Evolutionary conservation across 2,797 vertebrate species (phyloP).

Genomic region (Todus mexicanus): DNA sequence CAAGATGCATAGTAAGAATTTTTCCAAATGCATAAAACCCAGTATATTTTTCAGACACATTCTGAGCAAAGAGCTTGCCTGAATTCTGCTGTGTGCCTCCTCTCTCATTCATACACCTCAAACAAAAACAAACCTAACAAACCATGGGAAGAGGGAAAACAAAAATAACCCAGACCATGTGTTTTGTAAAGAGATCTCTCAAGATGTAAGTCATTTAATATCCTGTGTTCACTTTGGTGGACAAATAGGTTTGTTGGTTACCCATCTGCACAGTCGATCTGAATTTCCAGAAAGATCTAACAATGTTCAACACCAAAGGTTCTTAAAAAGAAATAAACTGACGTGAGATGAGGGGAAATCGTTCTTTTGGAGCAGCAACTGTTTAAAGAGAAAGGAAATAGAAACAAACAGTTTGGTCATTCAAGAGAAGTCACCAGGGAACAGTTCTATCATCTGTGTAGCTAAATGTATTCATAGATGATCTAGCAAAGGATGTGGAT

Average conservation of each 20-base stretch:
- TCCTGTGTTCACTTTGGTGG: neutral
- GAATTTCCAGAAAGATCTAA: neutral
- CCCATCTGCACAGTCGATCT: neutral
- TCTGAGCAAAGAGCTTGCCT: neutral
- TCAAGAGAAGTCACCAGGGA: neutral
- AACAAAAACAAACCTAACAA: neutral
- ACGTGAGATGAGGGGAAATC: neutral
- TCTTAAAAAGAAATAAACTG: neutral
- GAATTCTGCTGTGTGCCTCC: neutral
- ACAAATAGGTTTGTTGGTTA: neutral
- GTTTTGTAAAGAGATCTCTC: neutral
- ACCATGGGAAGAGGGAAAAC: neutral
- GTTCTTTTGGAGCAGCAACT: neutral
- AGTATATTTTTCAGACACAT: neutral
- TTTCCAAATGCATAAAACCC: neutral
- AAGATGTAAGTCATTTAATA: neutral
- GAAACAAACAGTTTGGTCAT: neutral
- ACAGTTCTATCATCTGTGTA: neutral
- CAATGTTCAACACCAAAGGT: neutral
- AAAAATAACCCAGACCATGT: neutral
- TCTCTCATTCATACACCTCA: neutral
- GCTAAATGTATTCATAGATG: neutral
- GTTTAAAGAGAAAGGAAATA: neutral
- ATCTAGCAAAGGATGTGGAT: neutral
- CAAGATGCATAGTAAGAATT: neutral